These are phyloP conservation scores for Caenorhabditis virilis DNA, from an alignment of 2,888 invertebrate species.

Conservation along the genomic window DNA sequence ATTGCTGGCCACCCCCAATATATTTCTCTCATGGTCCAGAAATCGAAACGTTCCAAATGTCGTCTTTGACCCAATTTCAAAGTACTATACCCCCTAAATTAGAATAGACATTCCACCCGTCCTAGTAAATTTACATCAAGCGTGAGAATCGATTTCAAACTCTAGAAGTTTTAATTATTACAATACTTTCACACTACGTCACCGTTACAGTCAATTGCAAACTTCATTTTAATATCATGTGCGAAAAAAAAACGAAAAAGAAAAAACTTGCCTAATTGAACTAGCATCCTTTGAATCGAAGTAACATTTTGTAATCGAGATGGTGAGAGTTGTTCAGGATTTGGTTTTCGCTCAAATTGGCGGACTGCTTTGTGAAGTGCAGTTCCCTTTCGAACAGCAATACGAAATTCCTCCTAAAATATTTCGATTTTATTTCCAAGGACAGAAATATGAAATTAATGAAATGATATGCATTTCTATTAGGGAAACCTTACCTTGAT, in stretches of 20 bases:
- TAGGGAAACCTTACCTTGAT: conserved; percentile 58
- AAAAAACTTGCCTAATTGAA: conserved; percentile 49
- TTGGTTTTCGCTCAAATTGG: conserved; percentile 65
- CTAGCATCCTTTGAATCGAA: conserved; percentile 82
- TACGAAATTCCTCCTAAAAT: conserved; percentile 80
- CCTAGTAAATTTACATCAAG: too few species aligned
- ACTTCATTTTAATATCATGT: too few species aligned
- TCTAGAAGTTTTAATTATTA: neutral
- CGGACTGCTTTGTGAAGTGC: conserved; percentile 77
- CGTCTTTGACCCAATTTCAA: too few species aligned
- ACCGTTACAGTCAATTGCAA: too few species aligned
- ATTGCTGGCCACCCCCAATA: too few species aligned
- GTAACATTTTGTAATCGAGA: conserved; percentile 78
- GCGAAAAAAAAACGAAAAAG: too few species aligned
- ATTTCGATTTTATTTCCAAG: neutral
- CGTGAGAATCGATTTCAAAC: too few species aligned
- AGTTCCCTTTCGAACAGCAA: conserved; percentile 87
- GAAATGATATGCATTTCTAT: conserved; percentile 1
- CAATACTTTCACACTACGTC: too few species aligned
- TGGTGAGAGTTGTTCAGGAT: conserved; percentile 65
- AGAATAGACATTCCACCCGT: too few species aligned
- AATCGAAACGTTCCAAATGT: too few species aligned
- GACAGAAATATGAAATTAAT: neutral
- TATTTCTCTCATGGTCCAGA: too few species aligned
- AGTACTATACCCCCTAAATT: too few species aligned